These are phyloP conservation scores for Limnodromus scolopaceus DNA, from an alignment of 2,797 vertebrate species.

Conservation along the genomic window DNA sequence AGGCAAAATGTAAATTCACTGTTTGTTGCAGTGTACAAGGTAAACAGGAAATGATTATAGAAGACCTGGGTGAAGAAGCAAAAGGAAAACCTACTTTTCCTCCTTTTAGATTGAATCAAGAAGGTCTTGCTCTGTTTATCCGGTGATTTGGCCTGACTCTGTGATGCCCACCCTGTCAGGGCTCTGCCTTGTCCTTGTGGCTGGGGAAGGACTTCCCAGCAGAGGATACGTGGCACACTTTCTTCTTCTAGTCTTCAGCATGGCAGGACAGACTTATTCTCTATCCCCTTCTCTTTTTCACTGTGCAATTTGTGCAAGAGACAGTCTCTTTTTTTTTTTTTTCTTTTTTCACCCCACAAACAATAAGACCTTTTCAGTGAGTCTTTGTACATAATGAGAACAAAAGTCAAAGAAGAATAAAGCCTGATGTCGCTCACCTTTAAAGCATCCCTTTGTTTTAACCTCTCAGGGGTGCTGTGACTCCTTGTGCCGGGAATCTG, in stretches of 20 bases:
- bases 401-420: slow-evolving; percentile 1
- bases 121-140: not conserved
- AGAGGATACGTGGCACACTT: fast-evolving
- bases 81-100: not conserved
- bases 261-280: not conserved
- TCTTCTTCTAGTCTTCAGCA: not conserved
- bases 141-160: not conserved
- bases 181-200: not conserved
- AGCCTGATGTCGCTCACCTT: slow-evolving; percentile 22
- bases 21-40: not conserved
- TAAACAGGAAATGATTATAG: not conserved
- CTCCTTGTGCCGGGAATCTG: not conserved
- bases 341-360: not conserved
- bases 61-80: not conserved
- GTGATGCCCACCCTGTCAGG: not conserved
- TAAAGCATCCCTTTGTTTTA: slow-evolving; percentile 55
- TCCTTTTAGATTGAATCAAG: not conserved
- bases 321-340: not conserved
- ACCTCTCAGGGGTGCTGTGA: slow-evolving; percentile 25
- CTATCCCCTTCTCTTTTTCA: not conserved
- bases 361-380: not conserved
- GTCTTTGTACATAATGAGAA: not conserved
- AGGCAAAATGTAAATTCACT: not conserved
- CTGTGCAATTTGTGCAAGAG: not conserved
- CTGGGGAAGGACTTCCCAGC: not conserved